phyloP scores from a whole-genome alignment of 2,888 invertebrate species.

The Ichneumoninae sp. region DNA sequence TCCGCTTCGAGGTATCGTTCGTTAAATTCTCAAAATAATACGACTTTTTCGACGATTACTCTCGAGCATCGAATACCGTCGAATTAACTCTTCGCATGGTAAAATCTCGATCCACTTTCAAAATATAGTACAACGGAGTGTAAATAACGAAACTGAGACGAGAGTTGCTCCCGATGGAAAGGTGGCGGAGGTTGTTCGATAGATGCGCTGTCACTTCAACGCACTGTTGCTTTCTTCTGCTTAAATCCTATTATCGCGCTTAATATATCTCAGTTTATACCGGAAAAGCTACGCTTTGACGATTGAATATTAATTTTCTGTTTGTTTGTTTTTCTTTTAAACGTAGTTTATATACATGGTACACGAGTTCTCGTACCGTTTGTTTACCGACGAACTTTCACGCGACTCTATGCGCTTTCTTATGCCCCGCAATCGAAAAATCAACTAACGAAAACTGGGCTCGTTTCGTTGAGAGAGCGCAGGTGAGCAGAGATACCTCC shows the following conservation, averaged over 20 bases:
- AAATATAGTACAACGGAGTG: constrained; percentile 50
- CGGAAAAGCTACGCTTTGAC: constrained; percentile 76
- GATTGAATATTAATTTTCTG: constrained; percentile 71
- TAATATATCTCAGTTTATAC: constrained; percentile 60
- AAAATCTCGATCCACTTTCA: constrained; percentile 1
- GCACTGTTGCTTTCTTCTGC: constrained; percentile 28
- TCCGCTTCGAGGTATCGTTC: constrained; percentile 26
- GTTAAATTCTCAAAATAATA: constrained; percentile 31
- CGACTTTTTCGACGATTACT: neutral
- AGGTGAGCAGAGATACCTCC: constrained; percentile 54
- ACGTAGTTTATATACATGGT: constrained; percentile 73
- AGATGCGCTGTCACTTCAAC: constrained; percentile 17
- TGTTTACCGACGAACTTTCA: constrained; percentile 48
- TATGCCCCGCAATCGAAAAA: constrained; percentile 70
- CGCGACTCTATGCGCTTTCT: constrained; percentile 72
- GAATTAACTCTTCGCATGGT: neutral
- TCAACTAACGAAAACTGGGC: constrained; percentile 69
- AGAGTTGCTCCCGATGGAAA: constrained; percentile 5
- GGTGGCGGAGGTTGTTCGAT: constrained; percentile 7
- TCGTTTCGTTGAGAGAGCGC: constrained; percentile 64
- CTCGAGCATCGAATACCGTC: constrained; percentile 24
- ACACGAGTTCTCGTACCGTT: constrained; percentile 66
- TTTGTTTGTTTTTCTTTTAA: neutral
- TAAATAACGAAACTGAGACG: constrained; percentile 25
- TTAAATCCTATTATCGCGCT: constrained; percentile 59